Evolutionary conservation across 2,113 vertebrate species (phyloP), one percentile per base, ranked within the genome.

Genomic region (Salvelinus fontinalis): DNA sequence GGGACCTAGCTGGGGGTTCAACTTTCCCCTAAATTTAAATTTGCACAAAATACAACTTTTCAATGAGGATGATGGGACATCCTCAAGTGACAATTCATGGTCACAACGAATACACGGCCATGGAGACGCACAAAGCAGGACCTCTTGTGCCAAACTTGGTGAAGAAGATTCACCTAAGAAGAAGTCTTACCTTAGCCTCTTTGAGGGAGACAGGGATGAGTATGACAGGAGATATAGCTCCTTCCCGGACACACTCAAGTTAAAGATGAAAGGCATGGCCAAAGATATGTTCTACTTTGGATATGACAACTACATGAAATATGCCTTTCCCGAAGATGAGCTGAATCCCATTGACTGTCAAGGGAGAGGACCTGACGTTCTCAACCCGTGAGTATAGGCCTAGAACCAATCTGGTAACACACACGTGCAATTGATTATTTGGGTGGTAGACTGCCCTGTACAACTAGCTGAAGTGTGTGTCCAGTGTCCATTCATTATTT

Each of bases 271-370:
- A 83, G 94, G 90, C 74, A 95, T 95, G 91, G 97, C 97, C 69
- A 96, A 94, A 72, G 93, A 95, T 8, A 99, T 99, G 97, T 99
- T 99, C 86, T 95, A 92, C 69, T 98, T 98, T 79, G 96, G 96
- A 84, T 99, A 99, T 86, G 97, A 98, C 88, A 97, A 96, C 92
- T 99, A 99, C 92, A 99, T 99, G 97, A 95, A 89, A 82, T 94
- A 97, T 89, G 97, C 97, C 48, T 99, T 99, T 75, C 97, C 97
- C 0, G 91, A 96, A 76, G 97, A 99, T 90, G 97, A 99, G 91
- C 96, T 99, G 24, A 97, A 99, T 84, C 97, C 97, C 22, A 97
- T 99, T 77, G 92, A 95, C 86, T 99, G 97, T 93, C 84, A 93
- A 70, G 97, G 97, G 27, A 94, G 97, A 16, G 97, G 97, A 12